phyloP scores from a whole-genome alignment of 2,888 invertebrate genomes.

The Eilema depressum region DNA sequence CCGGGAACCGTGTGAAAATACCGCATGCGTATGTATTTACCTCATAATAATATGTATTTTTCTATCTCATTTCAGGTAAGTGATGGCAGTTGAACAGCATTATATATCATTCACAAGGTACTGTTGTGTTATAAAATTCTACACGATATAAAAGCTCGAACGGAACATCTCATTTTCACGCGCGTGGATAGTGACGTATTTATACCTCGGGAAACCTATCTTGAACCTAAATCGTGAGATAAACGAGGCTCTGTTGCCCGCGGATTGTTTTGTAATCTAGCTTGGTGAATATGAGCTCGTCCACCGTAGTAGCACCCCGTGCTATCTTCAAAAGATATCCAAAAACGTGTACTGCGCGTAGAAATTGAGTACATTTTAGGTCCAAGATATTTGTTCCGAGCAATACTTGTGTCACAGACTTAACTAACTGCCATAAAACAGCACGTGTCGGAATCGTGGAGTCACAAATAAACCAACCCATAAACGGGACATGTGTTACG shows the following conservation, averaged over 20 bases:
- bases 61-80: slow-evolving; percentile 14
- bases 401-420: neutral
- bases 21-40: neutral
- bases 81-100: slow-evolving; percentile 1
- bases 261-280: too few species aligned
- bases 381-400: too few species aligned
- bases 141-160: neutral
- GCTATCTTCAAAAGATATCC: too few species aligned
- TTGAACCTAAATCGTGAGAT: too few species aligned
- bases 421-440: slow-evolving; percentile 12
- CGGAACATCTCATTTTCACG: neutral
- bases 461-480: slow-evolving; percentile 42
- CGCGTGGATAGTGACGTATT: neutral
- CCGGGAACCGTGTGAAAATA: neutral
- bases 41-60: neutral
- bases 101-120: neutral
- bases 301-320: too few species aligned
- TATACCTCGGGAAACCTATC: too few species aligned
- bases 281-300: too few species aligned
- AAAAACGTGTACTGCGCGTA: too few species aligned
- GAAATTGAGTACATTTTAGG: too few species aligned
- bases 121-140: neutral
- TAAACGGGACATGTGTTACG: slow-evolving; percentile 55
- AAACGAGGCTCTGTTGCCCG: too few species aligned
- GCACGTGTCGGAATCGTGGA: slow-evolving; percentile 32